These are phyloP conservation scores for Rallus limicola DNA, from an alignment of 2,113 vertebrate genomes.

Conservation along the genomic window DNA sequence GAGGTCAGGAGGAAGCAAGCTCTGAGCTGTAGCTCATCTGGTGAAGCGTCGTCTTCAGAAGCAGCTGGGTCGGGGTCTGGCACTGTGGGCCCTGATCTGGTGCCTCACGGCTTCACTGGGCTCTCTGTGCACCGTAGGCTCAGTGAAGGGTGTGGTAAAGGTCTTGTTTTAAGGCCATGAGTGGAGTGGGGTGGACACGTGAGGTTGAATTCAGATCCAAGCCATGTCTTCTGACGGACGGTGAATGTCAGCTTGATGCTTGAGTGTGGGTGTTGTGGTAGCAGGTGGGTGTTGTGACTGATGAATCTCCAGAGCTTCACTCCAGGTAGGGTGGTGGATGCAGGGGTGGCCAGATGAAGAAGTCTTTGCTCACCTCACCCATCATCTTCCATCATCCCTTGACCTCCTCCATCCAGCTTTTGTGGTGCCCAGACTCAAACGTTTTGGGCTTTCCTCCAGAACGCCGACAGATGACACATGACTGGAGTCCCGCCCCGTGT, in stretches of 20 bases:
- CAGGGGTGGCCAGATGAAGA: not conserved
- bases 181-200: not conserved
- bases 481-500: rapidly evolving
- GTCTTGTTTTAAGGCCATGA: not conserved
- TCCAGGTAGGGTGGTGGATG: not conserved
- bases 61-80: not conserved
- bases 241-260: not conserved
- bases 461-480: not conserved
- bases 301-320: not conserved
- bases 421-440: not conserved
- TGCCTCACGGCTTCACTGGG: not conserved
- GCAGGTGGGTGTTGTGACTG: not conserved
- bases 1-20: not conserved
- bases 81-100: rapidly evolving
- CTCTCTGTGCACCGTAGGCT: rapidly evolving
- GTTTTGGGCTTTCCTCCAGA: not conserved
- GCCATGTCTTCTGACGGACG: not conserved
- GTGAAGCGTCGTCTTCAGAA: not conserved
- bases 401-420: not conserved
- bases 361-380: not conserved
- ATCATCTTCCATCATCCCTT: not conserved
- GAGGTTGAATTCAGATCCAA: not conserved
- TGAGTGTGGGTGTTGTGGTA: not conserved
- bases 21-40: not conserved
- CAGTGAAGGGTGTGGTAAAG: not conserved